Evolutionary conservation across 1,140 invertebrate genomes (phyloP), one percentile per base, ranked within the genome.

Genomic region (Rhyzopertha dominica): DNA sequence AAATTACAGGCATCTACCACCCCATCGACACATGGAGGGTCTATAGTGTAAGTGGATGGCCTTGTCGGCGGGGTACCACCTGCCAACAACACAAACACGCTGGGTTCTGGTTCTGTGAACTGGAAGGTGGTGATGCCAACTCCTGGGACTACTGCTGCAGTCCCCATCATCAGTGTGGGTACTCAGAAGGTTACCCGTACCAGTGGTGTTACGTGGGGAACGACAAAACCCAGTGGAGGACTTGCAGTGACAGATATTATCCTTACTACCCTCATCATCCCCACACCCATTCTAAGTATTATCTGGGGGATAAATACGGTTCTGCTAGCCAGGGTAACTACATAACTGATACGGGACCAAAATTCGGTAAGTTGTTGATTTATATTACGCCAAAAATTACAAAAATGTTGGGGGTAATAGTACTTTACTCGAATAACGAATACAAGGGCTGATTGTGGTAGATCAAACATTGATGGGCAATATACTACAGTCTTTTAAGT

Each of bases 91-190:
- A 87, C 54, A 65, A 70, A n/a, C 66, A 85, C 2, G 77, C 77
- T 2, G 84, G 83, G 1, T 85, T 87, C 59, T 88, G 85, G 79
- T 80, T 77, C 14, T 89, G 86, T 49, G 83, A 87, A 53, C 74
- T 82, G 1, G 85, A 87, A 50, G 81, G 78, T 10, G 74, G 76
- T 1, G 80, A 81, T 53, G 63, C 74, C 2, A 79, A 79, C 51
- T 71, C 77, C 23, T 88, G 85, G 85, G 85, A 88, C 60, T 89
- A 87, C 55, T 89, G 85, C 53, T 89, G 85, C 57, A 74, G 81
- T 36, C 81, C 84, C n/a, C 77, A 76, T 35, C 84, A 87, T 62
- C 77, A 79, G 13, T 89, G 86, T 61, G 86, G 85, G n/a, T 86
- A 81, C 59, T 86, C 84, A 18, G 76, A 81, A 58, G 85, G 85